A percentile compares a stretch with the other conserved stretches of the same genome.
phyloP scores from a whole-genome alignment of 2,113 vertebrate species.

The Bubo scandiacus region DNA sequence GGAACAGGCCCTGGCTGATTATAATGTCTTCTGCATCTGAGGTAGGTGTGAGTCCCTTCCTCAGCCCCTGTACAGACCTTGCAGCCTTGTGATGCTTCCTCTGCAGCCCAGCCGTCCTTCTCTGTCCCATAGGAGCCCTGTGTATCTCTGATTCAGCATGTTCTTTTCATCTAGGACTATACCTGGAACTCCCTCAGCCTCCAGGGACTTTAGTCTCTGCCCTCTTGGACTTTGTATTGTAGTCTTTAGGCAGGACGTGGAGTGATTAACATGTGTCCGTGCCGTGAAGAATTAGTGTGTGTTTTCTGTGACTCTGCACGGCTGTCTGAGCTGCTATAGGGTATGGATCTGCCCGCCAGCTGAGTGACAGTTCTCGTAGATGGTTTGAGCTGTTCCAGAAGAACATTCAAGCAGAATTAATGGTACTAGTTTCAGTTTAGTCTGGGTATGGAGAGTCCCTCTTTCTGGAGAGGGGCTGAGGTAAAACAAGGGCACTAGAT shows the following conservation, averaged over 20 bases:
- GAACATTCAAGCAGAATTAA: not conserved
- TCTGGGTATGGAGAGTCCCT: not conserved
- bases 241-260: not conserved
- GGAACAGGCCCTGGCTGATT: constrained; percentile 64
- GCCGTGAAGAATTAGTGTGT: not conserved
- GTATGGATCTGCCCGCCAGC: not conserved
- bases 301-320: not conserved
- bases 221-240: not conserved
- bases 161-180: not conserved
- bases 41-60: constrained; percentile 8
- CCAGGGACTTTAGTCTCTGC: not conserved
- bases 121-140: not conserved
- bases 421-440: not conserved
- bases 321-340: not conserved
- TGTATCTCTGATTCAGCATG: not conserved
- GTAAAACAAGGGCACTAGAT: not conserved
- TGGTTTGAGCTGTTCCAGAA: not conserved
- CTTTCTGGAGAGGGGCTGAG: not conserved
- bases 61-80: not conserved
- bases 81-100: not conserved
- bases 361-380: not conserved
- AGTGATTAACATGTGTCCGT: not conserved
- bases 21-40: constrained; percentile 61
- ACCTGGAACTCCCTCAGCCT: not conserved
- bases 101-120: not conserved